A percentile compares a stretch with the other conserved stretches of the same genome.
These are phyloP conservation scores for Amia ocellicauda DNA, from an alignment of 2,113 vertebrate species.

Conservation along the genomic window DNA sequence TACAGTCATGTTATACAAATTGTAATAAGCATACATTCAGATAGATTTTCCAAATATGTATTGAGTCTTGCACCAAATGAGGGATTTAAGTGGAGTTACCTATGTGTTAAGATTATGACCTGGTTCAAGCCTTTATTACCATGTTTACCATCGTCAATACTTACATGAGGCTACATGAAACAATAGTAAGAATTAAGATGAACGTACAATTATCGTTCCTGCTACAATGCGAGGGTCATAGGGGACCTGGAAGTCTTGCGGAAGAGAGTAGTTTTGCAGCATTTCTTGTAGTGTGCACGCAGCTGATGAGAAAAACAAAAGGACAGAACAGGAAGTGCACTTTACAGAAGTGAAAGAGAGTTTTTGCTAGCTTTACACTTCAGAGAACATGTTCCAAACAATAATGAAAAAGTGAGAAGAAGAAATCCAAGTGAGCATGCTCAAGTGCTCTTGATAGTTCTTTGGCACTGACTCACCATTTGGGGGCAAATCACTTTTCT, in stretches of 20 bases:
- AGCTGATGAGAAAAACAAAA: conserved; percentile 38
- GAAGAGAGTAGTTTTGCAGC: conserved; percentile 49
- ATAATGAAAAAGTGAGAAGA: neutral
- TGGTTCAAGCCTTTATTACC: neutral
- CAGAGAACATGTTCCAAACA: neutral
- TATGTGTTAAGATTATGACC: no score
- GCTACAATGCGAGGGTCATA: conserved; percentile 64
- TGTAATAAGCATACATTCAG: no score
- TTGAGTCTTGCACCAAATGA: no score
- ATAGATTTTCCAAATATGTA: no score
- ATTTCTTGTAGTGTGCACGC: conserved; percentile 53
- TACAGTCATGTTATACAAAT: no score
- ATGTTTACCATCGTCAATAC: no score
- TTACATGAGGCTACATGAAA: neutral
- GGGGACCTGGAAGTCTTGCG: conserved; percentile 64
- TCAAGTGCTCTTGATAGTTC: neutral
- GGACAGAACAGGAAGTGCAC: neutral
- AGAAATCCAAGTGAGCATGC: no score
- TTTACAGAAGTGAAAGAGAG: neutral
- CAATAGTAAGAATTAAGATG: neutral
- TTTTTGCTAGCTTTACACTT: neutral
- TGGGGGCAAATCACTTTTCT: conserved; percentile 54
- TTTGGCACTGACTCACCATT: conserved; percentile 41
- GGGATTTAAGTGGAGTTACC: no score
- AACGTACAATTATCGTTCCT: conserved; percentile 57